These are phyloP conservation scores for Cercopithecus diana DNA, from an alignment of 2,797 vertebrate genomes.

Conservation along the genomic window DNA sequence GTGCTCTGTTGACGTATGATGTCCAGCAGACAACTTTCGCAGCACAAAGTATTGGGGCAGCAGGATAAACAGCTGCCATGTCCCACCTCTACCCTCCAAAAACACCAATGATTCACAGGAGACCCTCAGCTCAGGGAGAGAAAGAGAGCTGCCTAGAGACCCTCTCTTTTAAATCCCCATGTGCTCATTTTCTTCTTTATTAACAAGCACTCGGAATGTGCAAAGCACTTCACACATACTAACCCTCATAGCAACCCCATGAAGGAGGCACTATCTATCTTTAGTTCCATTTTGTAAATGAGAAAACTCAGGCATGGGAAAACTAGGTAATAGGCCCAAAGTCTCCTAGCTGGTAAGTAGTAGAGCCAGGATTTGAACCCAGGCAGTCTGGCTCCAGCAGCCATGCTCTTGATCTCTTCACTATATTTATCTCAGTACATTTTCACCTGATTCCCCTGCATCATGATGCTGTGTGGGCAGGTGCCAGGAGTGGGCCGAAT, in stretches of 20 bases:
- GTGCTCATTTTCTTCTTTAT: neutral
- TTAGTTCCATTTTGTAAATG: neutral
- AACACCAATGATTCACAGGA: neutral
- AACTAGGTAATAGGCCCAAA: neutral
- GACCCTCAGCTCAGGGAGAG: neutral
- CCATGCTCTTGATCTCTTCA: neutral
- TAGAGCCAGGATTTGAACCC: neutral
- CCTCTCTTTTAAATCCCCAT: neutral
- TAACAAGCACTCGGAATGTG: neutral
- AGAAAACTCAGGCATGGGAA: neutral
- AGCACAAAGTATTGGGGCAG: neutral
- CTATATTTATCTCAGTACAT: neutral
- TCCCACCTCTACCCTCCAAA: neutral
- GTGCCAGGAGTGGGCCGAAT: neutral
- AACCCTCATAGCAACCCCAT: neutral
- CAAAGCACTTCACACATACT: neutral
- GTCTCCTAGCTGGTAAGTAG: neutral
- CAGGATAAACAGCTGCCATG: neutral
- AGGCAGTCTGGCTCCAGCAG: neutral
- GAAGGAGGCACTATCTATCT: neutral
- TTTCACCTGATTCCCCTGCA: neutral
- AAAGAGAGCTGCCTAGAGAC: neutral
- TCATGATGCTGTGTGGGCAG: neutral
- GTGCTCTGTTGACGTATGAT: neutral
- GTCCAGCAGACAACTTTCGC: neutral